A percentile compares a stretch with the other conserved stretches of the same genome.
These are phyloP conservation scores for Meandrusa payeni DNA, from an alignment of 2,888 invertebrate genomes.

Conservation along the genomic window DNA sequence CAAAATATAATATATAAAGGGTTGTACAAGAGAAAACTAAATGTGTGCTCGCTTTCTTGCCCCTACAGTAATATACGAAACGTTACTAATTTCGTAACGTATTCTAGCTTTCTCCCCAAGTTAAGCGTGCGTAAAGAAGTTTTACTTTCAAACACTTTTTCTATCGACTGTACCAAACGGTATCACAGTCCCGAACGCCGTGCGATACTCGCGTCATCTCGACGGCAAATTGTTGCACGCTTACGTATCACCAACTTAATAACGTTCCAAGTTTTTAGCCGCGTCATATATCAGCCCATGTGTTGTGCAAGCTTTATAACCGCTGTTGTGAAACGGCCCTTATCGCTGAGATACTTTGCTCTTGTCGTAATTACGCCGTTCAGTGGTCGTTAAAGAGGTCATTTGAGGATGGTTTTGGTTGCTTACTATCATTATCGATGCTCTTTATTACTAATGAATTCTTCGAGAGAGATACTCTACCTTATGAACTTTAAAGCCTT, in stretches of 20 bases:
- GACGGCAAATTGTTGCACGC: slow-evolving; percentile 29
- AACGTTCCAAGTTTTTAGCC: slow-evolving; percentile 36
- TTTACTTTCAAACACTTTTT: neutral
- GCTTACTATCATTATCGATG: neutral
- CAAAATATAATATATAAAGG: too few relatives aligned
- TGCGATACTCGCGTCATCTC: slow-evolving; percentile 11
- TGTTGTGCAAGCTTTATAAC: slow-evolving; percentile 24
- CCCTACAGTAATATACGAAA: too few relatives aligned
- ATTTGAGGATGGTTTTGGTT: slow-evolving; percentile 4
- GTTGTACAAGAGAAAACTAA: too few relatives aligned
- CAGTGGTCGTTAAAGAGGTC: slow-evolving; percentile 19
- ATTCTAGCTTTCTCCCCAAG: too few relatives aligned
- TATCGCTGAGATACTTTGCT: slow-evolving; percentile 9
- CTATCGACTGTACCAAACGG: slow-evolving; percentile 8
- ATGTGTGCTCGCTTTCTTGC: too few relatives aligned
- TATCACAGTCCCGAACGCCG: slow-evolving; percentile 6
- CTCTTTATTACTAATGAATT: too few relatives aligned
- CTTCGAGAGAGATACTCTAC: too few relatives aligned
- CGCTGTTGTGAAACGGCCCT: slow-evolving; percentile 8
- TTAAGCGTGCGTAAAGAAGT: too few relatives aligned
- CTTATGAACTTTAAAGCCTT: too few relatives aligned
- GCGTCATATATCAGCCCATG: slow-evolving; percentile 30
- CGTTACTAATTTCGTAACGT: too few relatives aligned
- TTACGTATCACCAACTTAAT: slow-evolving; percentile 34
- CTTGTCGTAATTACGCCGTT: slow-evolving; percentile 16